Percentiles rank a stretch among this genome's conserved stretches.
These are phyloP conservation scores for Castor canadensis DNA, from an alignment of 2,113 vertebrate species.

Conservation along the genomic window DNA sequence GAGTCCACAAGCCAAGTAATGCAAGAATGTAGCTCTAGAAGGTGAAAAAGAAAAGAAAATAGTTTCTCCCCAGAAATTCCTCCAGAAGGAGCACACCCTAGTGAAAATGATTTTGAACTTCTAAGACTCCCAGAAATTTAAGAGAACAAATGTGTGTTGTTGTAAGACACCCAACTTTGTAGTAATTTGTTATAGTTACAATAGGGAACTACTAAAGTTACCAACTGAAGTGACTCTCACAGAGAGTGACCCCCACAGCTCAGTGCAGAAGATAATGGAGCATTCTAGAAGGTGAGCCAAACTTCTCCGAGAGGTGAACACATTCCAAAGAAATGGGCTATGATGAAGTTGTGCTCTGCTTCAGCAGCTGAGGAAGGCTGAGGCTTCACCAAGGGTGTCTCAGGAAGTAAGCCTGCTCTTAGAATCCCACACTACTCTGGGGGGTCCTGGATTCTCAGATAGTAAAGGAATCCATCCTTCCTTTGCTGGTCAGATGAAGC, in stretches of 20 bases:
- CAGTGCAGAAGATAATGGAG: not conserved
- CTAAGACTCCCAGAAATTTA: not conserved
- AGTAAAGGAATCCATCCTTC: not conserved
- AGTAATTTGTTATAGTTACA: not conserved
- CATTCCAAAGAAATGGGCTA: not conserved
- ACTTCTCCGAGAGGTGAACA: not conserved
- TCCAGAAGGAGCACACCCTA: not conserved
- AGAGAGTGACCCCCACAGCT: not conserved
- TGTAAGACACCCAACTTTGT: not conserved
- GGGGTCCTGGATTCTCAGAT: not conserved
- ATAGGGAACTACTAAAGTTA: not conserved
- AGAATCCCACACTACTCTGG: accelerated
- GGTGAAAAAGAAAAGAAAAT: not conserved
- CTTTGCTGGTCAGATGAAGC: not conserved
- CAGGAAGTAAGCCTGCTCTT: not conserved
- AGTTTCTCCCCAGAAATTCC: not conserved
- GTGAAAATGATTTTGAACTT: not conserved
- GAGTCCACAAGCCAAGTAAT: not conserved
- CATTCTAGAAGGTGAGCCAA: not conserved
- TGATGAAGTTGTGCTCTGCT: not conserved
- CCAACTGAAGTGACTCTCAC: not conserved
- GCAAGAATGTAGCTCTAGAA: not conserved
- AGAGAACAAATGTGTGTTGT: not conserved
- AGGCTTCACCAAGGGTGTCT: not conserved
- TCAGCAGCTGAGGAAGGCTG: not conserved